Percentiles rank a stretch among this genome's conserved stretches.
Evolutionary conservation across 2,888 invertebrate species (phyloP).

Genomic region (Cepaea hortensis): DNA sequence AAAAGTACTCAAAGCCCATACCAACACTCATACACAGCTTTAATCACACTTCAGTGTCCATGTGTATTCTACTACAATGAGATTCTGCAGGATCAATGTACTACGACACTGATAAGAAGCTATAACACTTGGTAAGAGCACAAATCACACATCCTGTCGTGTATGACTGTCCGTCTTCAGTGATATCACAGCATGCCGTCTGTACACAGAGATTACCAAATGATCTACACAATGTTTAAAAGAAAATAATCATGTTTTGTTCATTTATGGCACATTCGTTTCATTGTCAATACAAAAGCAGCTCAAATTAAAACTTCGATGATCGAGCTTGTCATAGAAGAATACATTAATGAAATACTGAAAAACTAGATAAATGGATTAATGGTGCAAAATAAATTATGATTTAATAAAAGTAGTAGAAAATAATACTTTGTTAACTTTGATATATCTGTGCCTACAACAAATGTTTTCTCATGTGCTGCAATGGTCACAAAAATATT

Average conservation of each 20-base stretch:
- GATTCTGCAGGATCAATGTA: conserved; percentile 11
- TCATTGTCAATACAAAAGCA: neutral
- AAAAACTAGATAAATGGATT: too few relatives aligned
- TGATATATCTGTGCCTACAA: too few relatives aligned
- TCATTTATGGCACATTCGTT: neutral
- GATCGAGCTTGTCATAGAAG: too few relatives aligned
- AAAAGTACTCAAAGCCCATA: too few relatives aligned
- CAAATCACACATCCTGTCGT: neutral
- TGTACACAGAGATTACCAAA: neutral
- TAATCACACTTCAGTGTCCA: neutral
- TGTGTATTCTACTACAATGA: neutral
- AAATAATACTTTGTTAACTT: too few relatives aligned
- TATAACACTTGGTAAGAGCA: neutral
- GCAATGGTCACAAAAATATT: too few relatives aligned
- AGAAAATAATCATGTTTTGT: neutral
- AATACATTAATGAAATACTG: too few relatives aligned
- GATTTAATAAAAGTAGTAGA: too few relatives aligned
- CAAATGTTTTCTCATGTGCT: too few relatives aligned
- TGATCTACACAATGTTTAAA: neutral
- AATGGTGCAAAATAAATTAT: too few relatives aligned
- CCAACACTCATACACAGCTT: neutral
- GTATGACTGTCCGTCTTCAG: neutral
- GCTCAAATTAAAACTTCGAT: neutral
- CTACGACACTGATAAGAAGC: neutral
- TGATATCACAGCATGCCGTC: neutral